Conservation (phyloP, 2,113 vertebrate genomes). For the Merops nubicus region DNA sequence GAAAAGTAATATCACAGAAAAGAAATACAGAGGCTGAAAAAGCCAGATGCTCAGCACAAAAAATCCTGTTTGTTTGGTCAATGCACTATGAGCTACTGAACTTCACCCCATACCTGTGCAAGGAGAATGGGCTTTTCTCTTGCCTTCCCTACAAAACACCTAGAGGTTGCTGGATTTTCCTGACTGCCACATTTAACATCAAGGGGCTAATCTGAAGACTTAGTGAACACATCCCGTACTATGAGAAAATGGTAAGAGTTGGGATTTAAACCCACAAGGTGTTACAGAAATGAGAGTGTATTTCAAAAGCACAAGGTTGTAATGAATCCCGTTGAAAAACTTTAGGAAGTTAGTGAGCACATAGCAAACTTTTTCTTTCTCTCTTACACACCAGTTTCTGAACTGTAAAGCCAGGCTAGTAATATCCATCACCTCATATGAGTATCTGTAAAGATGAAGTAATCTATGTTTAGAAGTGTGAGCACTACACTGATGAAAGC, state of each 20-base stretch:
- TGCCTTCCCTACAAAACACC: neutral
- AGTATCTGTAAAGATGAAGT: neutral
- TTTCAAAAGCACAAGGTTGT: neutral
- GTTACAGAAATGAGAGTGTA: neutral
- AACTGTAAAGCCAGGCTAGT: neutral
- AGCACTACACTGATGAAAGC: neutral
- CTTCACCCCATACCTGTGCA: no score
- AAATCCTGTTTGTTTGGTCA: neutral
- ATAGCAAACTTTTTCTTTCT: neutral
- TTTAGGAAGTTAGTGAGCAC: neutral
- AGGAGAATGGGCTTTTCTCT: neutral
- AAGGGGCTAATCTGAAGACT: neutral
- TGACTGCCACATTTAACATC: neutral
- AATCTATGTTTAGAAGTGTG: neutral
- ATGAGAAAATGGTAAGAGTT: neutral
- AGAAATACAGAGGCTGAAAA: neutral
- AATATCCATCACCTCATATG: neutral
- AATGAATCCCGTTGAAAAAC: neutral
- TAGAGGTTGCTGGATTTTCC: neutral
- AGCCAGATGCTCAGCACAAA: neutral
- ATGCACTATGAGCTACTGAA: neutral
- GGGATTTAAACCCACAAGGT: neutral
- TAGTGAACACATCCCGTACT: neutral
- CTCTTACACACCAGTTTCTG: neutral
- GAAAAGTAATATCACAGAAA: neutral